phyloP scores from a whole-genome alignment of 1,140 invertebrate genomes.

The Physella acuta region DNA sequence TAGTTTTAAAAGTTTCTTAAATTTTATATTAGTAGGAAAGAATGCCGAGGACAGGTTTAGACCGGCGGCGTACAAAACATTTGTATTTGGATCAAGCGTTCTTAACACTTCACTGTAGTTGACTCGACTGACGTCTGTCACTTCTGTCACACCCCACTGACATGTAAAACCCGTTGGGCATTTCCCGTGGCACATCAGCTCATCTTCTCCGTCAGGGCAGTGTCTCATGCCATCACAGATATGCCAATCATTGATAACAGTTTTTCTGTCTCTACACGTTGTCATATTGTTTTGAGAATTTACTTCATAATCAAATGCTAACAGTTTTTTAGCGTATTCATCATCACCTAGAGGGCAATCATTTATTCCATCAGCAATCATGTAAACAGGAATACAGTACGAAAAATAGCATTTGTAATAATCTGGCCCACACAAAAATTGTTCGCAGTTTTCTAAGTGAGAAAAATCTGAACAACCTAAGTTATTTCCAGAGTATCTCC shows the following conservation, averaged over 20 bases:
- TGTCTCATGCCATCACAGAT: constrained; percentile 2
- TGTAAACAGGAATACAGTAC: constrained; percentile 9
- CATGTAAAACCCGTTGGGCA: not conserved
- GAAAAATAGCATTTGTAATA: not conserved
- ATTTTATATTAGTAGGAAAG: too few relatives aligned
- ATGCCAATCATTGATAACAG: constrained; percentile 1
- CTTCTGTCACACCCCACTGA: not conserved
- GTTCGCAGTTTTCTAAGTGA: not conserved
- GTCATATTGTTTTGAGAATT: not conserved
- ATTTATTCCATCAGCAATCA: not conserved
- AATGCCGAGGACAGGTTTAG: not conserved
- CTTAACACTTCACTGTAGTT: not conserved
- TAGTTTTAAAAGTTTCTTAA: too few relatives aligned
- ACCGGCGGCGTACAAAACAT: not conserved
- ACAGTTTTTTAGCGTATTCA: not conserved
- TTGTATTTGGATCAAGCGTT: not conserved
- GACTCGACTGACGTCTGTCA: not conserved
- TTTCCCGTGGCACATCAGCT: not conserved
- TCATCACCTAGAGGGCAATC: too few relatives aligned
- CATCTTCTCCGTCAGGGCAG: constrained; percentile 9
- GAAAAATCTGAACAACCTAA: constrained; percentile 2
- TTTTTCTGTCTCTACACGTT: not conserved
- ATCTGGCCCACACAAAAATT: not conserved
- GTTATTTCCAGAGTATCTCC: too few relatives aligned
- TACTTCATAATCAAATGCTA: not conserved